Evolutionary conservation across 30 jellyfish, hydroid and myxozoan species (phyloP), one percentile per base, ranked within the genome.

Genomic region (Aurelia sp.): DNA sequence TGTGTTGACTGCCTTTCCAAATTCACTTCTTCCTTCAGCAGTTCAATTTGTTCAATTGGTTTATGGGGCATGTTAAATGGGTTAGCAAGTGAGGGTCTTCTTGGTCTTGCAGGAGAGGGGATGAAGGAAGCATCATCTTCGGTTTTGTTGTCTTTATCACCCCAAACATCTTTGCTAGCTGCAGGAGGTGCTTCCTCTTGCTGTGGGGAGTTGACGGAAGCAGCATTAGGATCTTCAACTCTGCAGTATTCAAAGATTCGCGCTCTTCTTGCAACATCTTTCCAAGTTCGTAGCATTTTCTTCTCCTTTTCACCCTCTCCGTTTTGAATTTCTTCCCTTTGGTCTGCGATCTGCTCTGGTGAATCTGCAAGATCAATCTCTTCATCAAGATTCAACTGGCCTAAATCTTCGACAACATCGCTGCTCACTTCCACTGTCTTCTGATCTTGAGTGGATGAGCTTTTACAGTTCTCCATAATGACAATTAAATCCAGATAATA

Each of bases 11-110:
- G 21, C 65, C 89, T 61, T 67, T 83, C 99, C 40, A 94, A 81
- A 30, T 94, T 89, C 13, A 94, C 91, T 78, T 94, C 99, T 58
- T 89, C 96, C 17, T 77, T 88, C 17, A 87, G 97, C 67, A 94
- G 55, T 16, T 88, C 97, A 31, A 82, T 88, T 67, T 87, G 80
- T 76, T 95, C 99, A 55, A 90, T 90, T 31, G 98, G 99, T 73
- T 78, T 90, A 30, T 90, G 97, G 11, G 98, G 96, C 67, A 95
- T 80, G 63, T 85, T 72, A 53, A 90, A 90, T 47, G 97, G 96
- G 24, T 47, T 90, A 5, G 96, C 53, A 47, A 52, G 79, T 5
- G 92, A 82, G 51, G 53, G 79, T 16, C 80, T n/a, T 70, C 92
- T 41, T 11, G 78, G 58, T 40, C 86, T 69, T 44, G 55, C 55